Base-by-base conservation (phyloP, 2,797 vertebrate genomes). In the Aphelocoma californica region DNA sequence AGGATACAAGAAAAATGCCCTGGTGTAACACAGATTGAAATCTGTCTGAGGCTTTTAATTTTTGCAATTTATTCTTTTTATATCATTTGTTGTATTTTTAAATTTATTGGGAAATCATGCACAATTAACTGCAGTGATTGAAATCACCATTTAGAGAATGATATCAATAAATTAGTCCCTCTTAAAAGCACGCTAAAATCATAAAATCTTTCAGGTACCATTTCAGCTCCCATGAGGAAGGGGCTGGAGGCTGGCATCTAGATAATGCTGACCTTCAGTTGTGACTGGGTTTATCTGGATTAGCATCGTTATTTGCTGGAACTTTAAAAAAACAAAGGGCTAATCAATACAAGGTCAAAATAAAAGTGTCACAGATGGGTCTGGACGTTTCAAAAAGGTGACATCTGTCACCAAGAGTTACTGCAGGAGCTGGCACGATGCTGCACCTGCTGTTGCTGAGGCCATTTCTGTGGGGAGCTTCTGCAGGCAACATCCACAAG, bases 281-380 rank as follows among this genome's bases (percentile, higher is more conserved):
- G 87, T 72, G 92, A 93, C 86, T 89, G 66, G 71, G 88, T 94
- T 96, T 87, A 75, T 95, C 93, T 92, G 93, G 93, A 97, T 97
- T 97, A 96, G 91, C 92, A 86, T 83, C 54, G 11, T 83, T 97
- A 93, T 97, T 97, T 96, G 94, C 94, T 79, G 83, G 93, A 94
- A 81, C 84, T 70, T 92, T 72, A 69, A 79, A 94, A 92, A 93
- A 90, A 77, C 90, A 94, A 92, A 81, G 32, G 77, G 50, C 74
- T 90, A 89, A 97, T 97, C 96, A 94, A 97, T 97, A 95, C 78
- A 78, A 92, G 94, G 93, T 95, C 96, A 96, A 91, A 97, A 91
- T 56, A 84, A 57, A 97, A 87, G 91, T 71, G 69, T 92, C 88
- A 86, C 86, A 77, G 77, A 93, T 73, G 77, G 93, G 82, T 91